These are phyloP conservation scores for Torymus texanus DNA, from an alignment of 2,888 invertebrate genomes.

Conservation along the genomic window DNA sequence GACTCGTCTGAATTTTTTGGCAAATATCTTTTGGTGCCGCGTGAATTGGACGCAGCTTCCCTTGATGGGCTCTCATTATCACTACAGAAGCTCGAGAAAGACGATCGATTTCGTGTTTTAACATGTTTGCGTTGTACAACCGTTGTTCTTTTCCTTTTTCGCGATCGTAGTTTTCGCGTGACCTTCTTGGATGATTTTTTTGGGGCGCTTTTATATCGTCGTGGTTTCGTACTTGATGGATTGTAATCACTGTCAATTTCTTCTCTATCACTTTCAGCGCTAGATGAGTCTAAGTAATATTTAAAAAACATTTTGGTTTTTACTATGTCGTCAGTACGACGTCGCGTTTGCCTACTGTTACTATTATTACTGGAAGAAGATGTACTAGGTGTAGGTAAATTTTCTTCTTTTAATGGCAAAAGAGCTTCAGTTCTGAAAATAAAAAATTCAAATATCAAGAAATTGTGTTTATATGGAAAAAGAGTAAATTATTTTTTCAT, in stretches of 20 bases:
- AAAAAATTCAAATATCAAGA: background rate
- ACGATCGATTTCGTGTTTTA: constrained; percentile 50
- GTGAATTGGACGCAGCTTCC: constrained; percentile 35
- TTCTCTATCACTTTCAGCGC: constrained; percentile 55
- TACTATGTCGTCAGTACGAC: constrained; percentile 24
- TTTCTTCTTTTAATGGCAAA: constrained; percentile 33
- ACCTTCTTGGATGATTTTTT: constrained; percentile 57
- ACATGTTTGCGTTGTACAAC: constrained; percentile 46
- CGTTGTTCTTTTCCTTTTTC: constrained; percentile 56
- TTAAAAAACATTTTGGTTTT: constrained; percentile 38
- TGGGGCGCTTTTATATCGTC: constrained; percentile 30
- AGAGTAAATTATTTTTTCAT: too few relatives aligned
- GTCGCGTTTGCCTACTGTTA: constrained; percentile 28
- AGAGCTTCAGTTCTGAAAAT: constrained; percentile 23
- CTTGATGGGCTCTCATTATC: constrained; percentile 52
- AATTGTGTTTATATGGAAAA: too few relatives aligned
- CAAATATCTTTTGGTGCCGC: constrained; percentile 52
- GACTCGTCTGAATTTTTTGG: constrained; percentile 59
- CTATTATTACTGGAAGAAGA: constrained; percentile 39
- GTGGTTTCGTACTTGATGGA: constrained; percentile 49
- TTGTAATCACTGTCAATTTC: constrained; percentile 62
- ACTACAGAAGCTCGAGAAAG: constrained; percentile 52
- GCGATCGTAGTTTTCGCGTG: constrained; percentile 32
- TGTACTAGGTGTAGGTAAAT: constrained; percentile 57
- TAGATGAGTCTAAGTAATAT: constrained; percentile 22